Percentiles rank a stretch among this genome's conserved stretches.
These are phyloP conservation scores for Drosophila gunungcola DNA, from an alignment of 1,140 invertebrate species.

Conservation along the genomic window DNA sequence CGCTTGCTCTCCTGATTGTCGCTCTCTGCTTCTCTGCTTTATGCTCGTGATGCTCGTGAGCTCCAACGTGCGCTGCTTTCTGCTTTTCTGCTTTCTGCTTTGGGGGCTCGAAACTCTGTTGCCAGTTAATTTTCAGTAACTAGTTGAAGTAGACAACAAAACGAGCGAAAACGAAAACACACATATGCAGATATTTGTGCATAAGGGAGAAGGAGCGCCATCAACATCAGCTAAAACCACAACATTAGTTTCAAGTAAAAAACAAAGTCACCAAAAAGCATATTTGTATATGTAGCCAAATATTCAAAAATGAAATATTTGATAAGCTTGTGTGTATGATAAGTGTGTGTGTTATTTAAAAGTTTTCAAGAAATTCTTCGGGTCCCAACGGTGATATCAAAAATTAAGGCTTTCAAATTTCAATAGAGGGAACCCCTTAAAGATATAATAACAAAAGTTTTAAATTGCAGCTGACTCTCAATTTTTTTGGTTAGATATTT, in stretches of 20 bases:
- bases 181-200: conserved; percentile 13
- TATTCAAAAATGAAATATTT: conserved; percentile 3
- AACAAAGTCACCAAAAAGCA: conserved; percentile 21
- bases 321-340: conserved; percentile 10
- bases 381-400: not conserved
- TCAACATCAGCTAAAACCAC: conserved; percentile 12
- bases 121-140: conserved; percentile 81
- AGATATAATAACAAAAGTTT: conserved; percentile 7
- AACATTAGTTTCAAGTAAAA: conserved; percentile 40
- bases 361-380: not conserved
- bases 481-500: not conserved
- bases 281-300: not conserved
- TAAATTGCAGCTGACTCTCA: conserved; percentile 33
- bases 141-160: conserved; percentile 82
- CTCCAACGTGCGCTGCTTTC: conserved; percentile 58
- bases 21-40: conserved; percentile 36
- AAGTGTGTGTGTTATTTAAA: conserved; percentile 10
- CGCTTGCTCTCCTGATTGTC: conserved; percentile 43
- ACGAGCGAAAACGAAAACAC: conserved; percentile 40
- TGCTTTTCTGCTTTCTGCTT: conserved; percentile 68
- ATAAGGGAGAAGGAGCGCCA: conserved; percentile 43
- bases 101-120: conserved; percentile 74
- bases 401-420: conserved; percentile 13
- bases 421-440: not conserved
- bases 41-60: conserved; percentile 27